Percentiles rank a stretch among this genome's conserved stretches.
Evolutionary conservation across 2,113 vertebrate genomes (phyloP).

Genomic region (Euleptes europaea): DNA sequence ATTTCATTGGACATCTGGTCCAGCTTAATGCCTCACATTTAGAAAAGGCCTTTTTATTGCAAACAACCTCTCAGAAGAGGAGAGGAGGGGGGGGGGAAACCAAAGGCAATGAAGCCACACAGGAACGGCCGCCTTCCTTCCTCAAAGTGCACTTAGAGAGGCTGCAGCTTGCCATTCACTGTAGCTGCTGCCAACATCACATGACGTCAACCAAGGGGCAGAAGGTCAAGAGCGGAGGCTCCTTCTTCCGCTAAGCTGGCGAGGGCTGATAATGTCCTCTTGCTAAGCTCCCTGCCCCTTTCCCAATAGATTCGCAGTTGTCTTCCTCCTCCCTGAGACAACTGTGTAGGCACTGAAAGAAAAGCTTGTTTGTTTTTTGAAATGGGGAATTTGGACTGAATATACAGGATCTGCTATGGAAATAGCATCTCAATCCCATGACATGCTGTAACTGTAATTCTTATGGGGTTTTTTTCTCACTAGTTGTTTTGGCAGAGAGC

Average conservation of each 20-base stretch:
- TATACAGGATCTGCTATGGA: constrained; percentile 33
- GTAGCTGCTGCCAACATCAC: constrained; percentile 9
- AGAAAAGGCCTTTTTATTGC: background rate
- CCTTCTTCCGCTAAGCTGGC: background rate
- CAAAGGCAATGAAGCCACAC: background rate
- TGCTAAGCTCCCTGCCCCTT: background rate
- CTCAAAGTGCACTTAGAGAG: background rate
- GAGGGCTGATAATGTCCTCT: background rate
- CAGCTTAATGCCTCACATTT: background rate
- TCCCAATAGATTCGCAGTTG: accelerated
- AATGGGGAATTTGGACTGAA: constrained; percentile 4
- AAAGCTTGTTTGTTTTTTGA: background rate
- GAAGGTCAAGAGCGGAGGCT: background rate
- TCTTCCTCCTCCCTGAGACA: background rate
- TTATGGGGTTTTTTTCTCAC: constrained; percentile 32
- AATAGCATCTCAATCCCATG: background rate
- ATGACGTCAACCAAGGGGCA: background rate
- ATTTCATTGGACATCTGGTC: background rate
- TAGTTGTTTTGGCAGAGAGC: constrained; percentile 10
- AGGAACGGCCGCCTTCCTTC: constrained; percentile 3
- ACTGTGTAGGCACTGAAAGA: background rate
- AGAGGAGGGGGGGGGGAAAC: background rate
- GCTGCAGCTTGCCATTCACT: background rate
- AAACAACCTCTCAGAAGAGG: background rate
- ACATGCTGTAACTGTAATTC: background rate